Evolutionary conservation across 2,797 vertebrate genomes (phyloP), one percentile per base, ranked within the genome.

Genomic region (Anguilla megastoma): DNA sequence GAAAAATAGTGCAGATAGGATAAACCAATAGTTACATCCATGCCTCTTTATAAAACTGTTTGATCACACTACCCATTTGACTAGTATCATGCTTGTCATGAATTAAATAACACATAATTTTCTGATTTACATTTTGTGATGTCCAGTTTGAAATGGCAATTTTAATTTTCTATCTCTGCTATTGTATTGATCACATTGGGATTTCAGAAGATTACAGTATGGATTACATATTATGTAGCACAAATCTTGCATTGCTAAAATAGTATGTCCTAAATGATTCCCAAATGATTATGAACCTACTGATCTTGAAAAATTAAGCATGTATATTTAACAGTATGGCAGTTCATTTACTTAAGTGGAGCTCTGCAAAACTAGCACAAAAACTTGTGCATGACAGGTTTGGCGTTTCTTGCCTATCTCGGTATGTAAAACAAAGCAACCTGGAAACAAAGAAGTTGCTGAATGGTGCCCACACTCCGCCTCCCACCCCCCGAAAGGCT

Each of bases 321-420:
- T 41, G 36, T 41, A 36, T 36, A 3, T 36, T 36, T 63, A 16
- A 16, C 14, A 18, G 12, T 63, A 1, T 14, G 16, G 58, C 58
- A 21, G 4, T 63, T 63, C 14, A 86, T 93, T 93, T 89, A 91
- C 87, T 89, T 88, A 90, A 63, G 18, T 63, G 58, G 3, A 18
- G 58, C 89, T 74, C 82, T 90, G 87, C 90, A 88, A 91, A 92
- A 92, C 89, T 60, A 86, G 88, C 93, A 93, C 88, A 90, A 92
- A 91, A 88, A 88, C 88, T 33, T 56, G 74, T 85, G 90, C 89
- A 63, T 85, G 89, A 74, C 88, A 90, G 88, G 74, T 86, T 86
- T 89, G 74, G 85, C 54, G 84, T 79, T 82, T n/a, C 52, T 88
- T 91, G 90, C 92, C 86, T 87, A 87, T 89, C 85, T 88, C 87